phyloP scores from a whole-genome alignment of 2,888 invertebrate species.

The Dynastes hyllus region DNA sequence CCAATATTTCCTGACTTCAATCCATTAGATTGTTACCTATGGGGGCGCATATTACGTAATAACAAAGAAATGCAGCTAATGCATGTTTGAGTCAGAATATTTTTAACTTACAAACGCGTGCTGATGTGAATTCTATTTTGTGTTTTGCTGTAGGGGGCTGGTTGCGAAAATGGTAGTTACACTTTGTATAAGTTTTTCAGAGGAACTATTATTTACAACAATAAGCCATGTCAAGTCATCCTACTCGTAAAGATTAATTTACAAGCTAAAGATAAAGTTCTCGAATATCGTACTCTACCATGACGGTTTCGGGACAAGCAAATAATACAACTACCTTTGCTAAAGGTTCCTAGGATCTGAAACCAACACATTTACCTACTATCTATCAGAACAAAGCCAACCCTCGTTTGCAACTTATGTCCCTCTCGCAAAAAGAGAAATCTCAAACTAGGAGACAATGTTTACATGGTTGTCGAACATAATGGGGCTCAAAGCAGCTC shows the following conservation, averaged over 20 bases:
- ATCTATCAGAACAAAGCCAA: constrained; percentile 5
- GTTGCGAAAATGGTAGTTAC: too few relatives aligned
- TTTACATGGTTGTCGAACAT: constrained; percentile 43
- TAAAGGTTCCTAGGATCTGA: not conserved
- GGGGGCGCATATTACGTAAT: too few relatives aligned
- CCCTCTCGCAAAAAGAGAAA: constrained; percentile 25
- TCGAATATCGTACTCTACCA: not conserved
- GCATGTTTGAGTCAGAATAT: too few relatives aligned
- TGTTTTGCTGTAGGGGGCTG: too few relatives aligned
- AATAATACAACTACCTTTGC: not conserved
- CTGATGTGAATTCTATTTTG: too few relatives aligned
- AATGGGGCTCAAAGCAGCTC: constrained; percentile 18
- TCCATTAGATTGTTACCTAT: too few relatives aligned
- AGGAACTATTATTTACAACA: too few relatives aligned
- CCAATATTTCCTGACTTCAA: too few relatives aligned
- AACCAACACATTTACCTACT: constrained; percentile 15
- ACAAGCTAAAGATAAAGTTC: not conserved
- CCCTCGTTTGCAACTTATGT: constrained; percentile 20
- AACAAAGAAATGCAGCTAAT: too few relatives aligned
- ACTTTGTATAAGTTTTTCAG: too few relatives aligned
- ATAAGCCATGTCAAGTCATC: too few relatives aligned
- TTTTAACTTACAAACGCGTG: too few relatives aligned
- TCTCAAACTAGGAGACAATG: constrained; percentile 28
- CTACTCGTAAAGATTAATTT: not conserved
- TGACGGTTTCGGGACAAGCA: not conserved